Percentiles rank a stretch among this genome's conserved stretches.
These are phyloP conservation scores for Caerostris darwini DNA, from an alignment of 1,140 invertebrate species.

Conservation along the genomic window DNA sequence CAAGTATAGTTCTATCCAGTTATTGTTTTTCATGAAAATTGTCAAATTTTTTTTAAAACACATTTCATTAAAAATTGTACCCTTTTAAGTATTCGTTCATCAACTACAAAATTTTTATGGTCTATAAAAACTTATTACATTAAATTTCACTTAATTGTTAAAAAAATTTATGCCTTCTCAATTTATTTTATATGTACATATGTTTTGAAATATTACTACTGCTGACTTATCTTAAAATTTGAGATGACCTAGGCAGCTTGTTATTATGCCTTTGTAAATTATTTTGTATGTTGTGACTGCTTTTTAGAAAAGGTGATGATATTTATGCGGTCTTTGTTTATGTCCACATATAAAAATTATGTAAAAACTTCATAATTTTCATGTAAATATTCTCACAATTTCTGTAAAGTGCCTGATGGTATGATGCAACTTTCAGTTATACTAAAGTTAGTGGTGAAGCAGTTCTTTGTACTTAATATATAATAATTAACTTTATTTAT, in stretches of 20 bases:
- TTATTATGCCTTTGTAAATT: constrained; percentile 37
- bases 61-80: too few relatives aligned
- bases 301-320: background rate
- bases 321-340: too few relatives aligned
- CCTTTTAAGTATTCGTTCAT: too few relatives aligned
- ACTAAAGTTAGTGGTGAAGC: constrained; percentile 29
- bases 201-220: background rate
- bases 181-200: background rate
- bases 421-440: constrained; percentile 58
- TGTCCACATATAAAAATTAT: too few relatives aligned
- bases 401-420: constrained; percentile 73
- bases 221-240: background rate
- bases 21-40: too few relatives aligned
- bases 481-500: too few relatives aligned
- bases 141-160: background rate
- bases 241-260: constrained; percentile 64
- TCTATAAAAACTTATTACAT: too few relatives aligned
- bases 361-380: too few relatives aligned
- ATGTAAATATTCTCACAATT: constrained; percentile 45
- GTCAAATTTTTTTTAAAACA: too few relatives aligned
- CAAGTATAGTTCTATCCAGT: too few relatives aligned
- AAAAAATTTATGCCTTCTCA: background rate
- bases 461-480: background rate
- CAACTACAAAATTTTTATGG: too few relatives aligned
- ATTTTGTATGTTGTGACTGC: background rate